Evolutionary conservation across 2,113 vertebrate species (phyloP).

Genomic region (Syngnathus scovelli): DNA sequence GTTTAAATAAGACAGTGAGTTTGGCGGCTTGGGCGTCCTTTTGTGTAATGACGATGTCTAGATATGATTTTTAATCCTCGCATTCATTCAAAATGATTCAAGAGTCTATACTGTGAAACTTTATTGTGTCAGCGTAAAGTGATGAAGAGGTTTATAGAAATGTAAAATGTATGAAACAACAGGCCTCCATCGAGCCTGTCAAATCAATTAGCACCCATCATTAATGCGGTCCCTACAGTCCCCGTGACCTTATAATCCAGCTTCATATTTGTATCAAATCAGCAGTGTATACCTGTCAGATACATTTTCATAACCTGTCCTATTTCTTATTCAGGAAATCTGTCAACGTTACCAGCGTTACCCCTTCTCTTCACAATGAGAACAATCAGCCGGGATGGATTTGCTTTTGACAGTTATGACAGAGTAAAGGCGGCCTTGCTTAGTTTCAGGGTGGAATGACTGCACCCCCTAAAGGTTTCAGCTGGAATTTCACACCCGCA

Average conservation of each 20-base stretch:
- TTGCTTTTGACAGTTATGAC: constrained; percentile 63
- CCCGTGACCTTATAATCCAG: constrained; percentile 55
- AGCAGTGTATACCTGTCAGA: constrained; percentile 67
- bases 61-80: constrained; percentile 15
- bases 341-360: constrained; percentile 60
- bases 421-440: constrained; percentile 42
- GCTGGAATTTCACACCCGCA: constrained; percentile 36
- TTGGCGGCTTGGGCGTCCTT: constrained; percentile 33
- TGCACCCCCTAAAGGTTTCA: constrained; percentile 85
- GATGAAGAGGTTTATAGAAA: not conserved
- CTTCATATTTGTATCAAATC: constrained; percentile 61
- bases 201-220: constrained; percentile 67
- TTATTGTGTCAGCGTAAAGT: not conserved
- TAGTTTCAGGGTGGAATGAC: constrained; percentile 77
- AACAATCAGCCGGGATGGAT: constrained; percentile 66
- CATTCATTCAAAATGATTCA: constrained; percentile 5
- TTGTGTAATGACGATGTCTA: constrained; percentile 28
- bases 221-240: constrained; percentile 54
- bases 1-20: constrained; percentile 53
- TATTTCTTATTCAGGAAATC: constrained; percentile 68
- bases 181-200: constrained; percentile 51
- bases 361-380: constrained; percentile 58
- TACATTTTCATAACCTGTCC: constrained; percentile 65
- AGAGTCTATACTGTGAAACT: not conserved
- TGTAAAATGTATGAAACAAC: not conserved